Evolutionary conservation across 2,113 vertebrate species (phyloP), one percentile per base, ranked within the genome.

Genomic region (Gallinago media): DNA sequence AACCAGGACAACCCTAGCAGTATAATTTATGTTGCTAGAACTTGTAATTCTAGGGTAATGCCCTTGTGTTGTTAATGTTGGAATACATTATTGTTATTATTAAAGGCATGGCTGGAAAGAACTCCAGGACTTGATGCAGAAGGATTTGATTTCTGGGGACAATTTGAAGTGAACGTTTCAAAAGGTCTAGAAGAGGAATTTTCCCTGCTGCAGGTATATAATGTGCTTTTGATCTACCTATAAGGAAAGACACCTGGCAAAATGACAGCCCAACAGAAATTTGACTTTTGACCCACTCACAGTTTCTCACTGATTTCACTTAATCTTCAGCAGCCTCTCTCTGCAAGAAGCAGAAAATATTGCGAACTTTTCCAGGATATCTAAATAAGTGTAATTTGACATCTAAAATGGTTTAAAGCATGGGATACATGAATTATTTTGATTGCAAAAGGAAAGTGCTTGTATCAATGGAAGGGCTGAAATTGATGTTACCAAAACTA

Each of bases 61-160:
- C 6, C 2, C 17, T 68, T 90, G 21, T 29, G 27, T 20, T 88
- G 19, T 20, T 91, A 54, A 54, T 25, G 8, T 75, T 74, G 72
- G 49, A 87, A 66, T 19, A 55, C 12, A 27, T 36, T 74, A 36
- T 38, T 65, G 17, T 29, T 75, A 65, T 90, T 92, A 40, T 94
- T 96, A 96, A 89, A 99, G 99, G 98, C 99, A 95, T 99, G 99
- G 99, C 98, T 99, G 89, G 99, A 99, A 98, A 99, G 99, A 97
- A 99, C 99, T 83, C 99, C 99, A 0, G 99, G 99, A 67, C 98
- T 99, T 21, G 98, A 99, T 9, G 96, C 95, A 66, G 97, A 98
- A 89, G 99, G 98, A 87, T 99, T 99, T 98, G 99, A 99, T 97
- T 99, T 99, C 97, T 99, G 99, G 99, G 98, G 97, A 82, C 98